A percentile compares a stretch with the other conserved stretches of the same genome.
These are phyloP conservation scores for Salarias fasciatus DNA, from an alignment of 2,797 vertebrate genomes.

Conservation along the genomic window DNA sequence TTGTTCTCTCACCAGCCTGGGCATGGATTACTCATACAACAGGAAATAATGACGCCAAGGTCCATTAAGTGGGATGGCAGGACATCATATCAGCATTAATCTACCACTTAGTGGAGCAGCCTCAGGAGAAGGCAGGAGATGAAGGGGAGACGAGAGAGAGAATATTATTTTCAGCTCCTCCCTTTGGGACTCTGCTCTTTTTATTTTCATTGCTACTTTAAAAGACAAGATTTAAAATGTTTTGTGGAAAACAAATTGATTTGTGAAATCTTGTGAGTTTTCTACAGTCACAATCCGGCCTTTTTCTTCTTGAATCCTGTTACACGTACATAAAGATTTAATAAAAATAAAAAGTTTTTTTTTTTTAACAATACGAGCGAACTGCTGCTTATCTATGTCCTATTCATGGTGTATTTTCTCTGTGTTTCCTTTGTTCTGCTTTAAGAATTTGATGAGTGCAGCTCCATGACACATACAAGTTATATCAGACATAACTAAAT, in stretches of 20 bases:
- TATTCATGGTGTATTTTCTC: no score
- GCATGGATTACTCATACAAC: constrained; percentile 79
- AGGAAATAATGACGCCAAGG: constrained; percentile 83
- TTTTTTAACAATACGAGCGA: no score
- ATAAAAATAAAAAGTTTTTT: neutral
- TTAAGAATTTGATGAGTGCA: no score
- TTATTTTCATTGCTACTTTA: constrained; percentile 28
- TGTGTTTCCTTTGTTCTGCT: no score
- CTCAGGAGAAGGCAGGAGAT: constrained; percentile 57
- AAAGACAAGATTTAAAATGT: constrained; percentile 7
- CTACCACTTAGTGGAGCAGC: constrained; percentile 79
- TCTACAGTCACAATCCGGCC: neutral
- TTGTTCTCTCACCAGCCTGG: constrained; percentile 61
- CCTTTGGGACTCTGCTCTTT: constrained; percentile 35
- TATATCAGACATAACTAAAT: no score
- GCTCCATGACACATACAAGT: no score
- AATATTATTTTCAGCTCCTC: constrained; percentile 53
- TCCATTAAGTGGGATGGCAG: constrained; percentile 83
- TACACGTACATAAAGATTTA: no score
- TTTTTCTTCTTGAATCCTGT: constrained; percentile 3
- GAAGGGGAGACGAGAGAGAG: constrained; percentile 35
- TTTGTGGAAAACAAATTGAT: constrained; percentile 13
- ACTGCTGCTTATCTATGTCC: no score
- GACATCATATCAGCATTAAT: constrained; percentile 85
- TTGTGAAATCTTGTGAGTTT: constrained; percentile 1